Evolutionary conservation across 2,888 invertebrate genomes (phyloP), one percentile per base, ranked within the genome.

Genomic region (Muschampia staudingeri): DNA sequence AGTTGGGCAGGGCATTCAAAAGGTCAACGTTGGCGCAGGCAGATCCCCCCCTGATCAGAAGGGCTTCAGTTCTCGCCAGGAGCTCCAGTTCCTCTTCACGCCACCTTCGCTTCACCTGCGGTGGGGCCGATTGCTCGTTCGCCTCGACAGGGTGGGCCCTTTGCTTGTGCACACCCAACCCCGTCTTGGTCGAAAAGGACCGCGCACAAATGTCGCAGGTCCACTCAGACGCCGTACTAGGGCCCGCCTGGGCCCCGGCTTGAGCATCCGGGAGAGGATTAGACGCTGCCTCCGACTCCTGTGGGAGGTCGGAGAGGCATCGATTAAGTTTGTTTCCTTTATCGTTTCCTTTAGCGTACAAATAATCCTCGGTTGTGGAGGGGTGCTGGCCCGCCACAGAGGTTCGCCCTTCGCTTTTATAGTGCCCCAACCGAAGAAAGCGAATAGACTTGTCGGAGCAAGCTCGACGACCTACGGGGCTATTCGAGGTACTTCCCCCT

Each of bases 41-140:
- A 34, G 14, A 8, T 84, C 40, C 73, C 25, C 78, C 82, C 12
- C 4, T n/a, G 6, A 67, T 70, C 5, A 87, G 69, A 67, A 80
- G 84, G 52, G 86, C 86, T 78, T 87, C 86, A 14, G 85, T 78
- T 0, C 81, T n/a, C 48, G 86, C 86, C 44, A 86, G 30, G 25
- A 85, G 76, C 11, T 73, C 79, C 5, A 86, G 42, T 78, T 87
- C 84, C 78, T 86, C 85, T 0, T 83, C 86, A 16, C 76, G 30
- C 88, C 85, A 85, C 79, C 84, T 82, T 19, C 84, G 84, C 83
- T 87, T 85, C 80, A 84, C 85, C 83, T 44, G 40, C 14, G 61
- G 76, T 8, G 85, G 84, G 65, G 84, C 84, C 12, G 85, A 82
- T 56, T 81, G 84, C 56, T 75, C 76, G 72, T 88, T 85, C 5